A percentile compares a stretch with the other conserved stretches of the same genome.
Evolutionary conservation across 2,797 vertebrate species (phyloP).

Genomic region (Chanos chanos): DNA sequence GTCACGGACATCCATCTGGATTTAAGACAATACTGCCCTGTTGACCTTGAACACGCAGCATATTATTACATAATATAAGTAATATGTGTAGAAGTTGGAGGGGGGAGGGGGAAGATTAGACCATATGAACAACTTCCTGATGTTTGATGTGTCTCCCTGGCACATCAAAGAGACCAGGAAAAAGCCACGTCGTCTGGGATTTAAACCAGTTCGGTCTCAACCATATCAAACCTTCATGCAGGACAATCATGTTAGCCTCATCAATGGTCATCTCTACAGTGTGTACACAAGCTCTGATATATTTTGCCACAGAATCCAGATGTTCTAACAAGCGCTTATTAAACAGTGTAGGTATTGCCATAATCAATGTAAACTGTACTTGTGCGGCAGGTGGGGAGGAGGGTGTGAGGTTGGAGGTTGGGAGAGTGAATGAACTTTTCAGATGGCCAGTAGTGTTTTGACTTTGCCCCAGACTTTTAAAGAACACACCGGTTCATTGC

Average conservation of each 20-base stretch:
- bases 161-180: background rate
- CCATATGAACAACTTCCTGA: conserved; percentile 2
- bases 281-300: too few species aligned
- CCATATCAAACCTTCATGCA: background rate
- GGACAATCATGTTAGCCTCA: too few species aligned
- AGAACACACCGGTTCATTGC: conserved; percentile 35
- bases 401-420: too few species aligned
- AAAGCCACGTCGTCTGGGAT: background rate
- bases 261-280: too few species aligned
- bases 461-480: conserved; percentile 49
- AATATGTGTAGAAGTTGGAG: background rate
- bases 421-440: conserved; percentile 52
- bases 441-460: conserved; percentile 53
- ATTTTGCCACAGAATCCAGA: conserved; percentile 52
- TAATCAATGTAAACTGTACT: conserved; percentile 51
- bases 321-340: conserved; percentile 51
- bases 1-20: conserved; percentile 16
- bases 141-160: background rate
- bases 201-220: background rate
- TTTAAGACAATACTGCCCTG: background rate
- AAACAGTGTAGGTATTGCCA: conserved; percentile 52
- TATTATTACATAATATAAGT: conserved; percentile 8
- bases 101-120: conserved; percentile 2
- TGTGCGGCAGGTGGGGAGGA: too few species aligned
- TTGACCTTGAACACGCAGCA: background rate